Percentiles rank a stretch among this genome's conserved stretches.
These are phyloP conservation scores for Macrophya alboannulata DNA, from an alignment of 2,888 invertebrate genomes.

Conservation along the genomic window DNA sequence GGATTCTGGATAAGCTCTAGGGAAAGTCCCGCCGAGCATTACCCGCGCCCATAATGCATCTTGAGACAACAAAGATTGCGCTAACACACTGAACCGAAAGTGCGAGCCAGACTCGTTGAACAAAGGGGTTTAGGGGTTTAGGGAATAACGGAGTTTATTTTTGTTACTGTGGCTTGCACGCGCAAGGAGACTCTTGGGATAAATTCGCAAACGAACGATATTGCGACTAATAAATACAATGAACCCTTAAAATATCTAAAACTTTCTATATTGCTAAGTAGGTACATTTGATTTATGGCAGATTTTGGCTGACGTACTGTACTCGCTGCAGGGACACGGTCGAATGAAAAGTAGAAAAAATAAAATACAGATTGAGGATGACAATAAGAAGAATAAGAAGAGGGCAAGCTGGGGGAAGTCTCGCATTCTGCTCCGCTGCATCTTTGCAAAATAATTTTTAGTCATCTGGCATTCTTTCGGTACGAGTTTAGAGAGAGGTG, in stretches of 20 bases:
- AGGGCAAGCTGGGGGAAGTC: neutral
- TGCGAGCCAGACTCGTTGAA: slow-evolving; percentile 39
- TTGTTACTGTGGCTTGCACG: slow-evolving; percentile 6
- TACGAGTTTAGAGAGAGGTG: neutral
- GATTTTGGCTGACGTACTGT: slow-evolving; percentile 12
- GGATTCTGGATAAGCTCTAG: slow-evolving; percentile 58
- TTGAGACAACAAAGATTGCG: slow-evolving; percentile 48
- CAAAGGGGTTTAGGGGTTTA: slow-evolving; percentile 25
- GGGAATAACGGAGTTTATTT: slow-evolving; percentile 28
- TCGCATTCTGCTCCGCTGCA: slow-evolving; percentile 23
- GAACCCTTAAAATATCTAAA: slow-evolving; percentile 38
- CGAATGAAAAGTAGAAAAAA: neutral
- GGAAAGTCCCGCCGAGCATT: slow-evolving; percentile 54
- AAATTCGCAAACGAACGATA: slow-evolving; percentile 48
- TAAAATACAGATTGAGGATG: neutral
- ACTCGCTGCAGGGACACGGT: neutral
- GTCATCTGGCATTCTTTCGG: slow-evolving; percentile 9
- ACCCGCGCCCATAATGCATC: slow-evolving; percentile 35
- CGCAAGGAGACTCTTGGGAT: slow-evolving; percentile 35
- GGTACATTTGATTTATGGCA: slow-evolving; percentile 26
- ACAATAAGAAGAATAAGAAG: slow-evolving; percentile 10
- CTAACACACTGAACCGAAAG: slow-evolving; percentile 11
- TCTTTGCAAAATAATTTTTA: slow-evolving; percentile 21
- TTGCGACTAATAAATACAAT: slow-evolving; percentile 47
- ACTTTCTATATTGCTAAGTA: slow-evolving; percentile 44